Evolutionary conservation across 2,888 invertebrate species (phyloP), one percentile per base, ranked within the genome.

Genomic region (Sturmia bella): DNA sequence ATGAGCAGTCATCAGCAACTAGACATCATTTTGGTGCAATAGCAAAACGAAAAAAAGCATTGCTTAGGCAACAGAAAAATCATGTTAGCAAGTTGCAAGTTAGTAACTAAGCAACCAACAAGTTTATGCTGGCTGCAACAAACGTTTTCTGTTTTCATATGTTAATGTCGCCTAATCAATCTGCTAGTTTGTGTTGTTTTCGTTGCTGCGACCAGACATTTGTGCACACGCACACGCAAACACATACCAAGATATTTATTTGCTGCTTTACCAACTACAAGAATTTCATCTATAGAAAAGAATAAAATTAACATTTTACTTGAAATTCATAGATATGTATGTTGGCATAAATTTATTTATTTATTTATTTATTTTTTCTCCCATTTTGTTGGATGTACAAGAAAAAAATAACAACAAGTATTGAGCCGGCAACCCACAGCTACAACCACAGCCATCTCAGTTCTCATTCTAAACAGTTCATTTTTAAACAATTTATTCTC

Each of bases 101-200:
- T 27, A 45, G 27, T 12, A 52, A 52, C 39, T 15, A 52, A 19
- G 61, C 39, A 70, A 54, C 69, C 61, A 78, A 77, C 76, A 77
- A 73, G 69, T 77, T 77, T 64, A 66, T 50, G 37, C 45, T 80
- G 66, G 59, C 37, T 48, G 32, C 64, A 70, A 43, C 43, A 57
- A 48, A 59, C 59, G 4, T 32, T 69, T 74, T 74, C 72, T 75
- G 70, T 82, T 75, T 82, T 79, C 74, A 69, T 82, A 82, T 82
- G 82, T 82, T 78, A 82, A 82, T 82, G 78, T 78, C 82, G 74
- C 82, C 82, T 82, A 82, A 82, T 82, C 82, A 81, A 81, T 81
- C 77, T 77, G 24, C 50, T 12, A 64, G 57, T 64, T 73, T 76
- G 32, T 59, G 32, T 59, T 76, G 17, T 50, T 56, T 57, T 41